Base-by-base conservation (phyloP, 2,797 vertebrate species). In the Crocodylus rhombifer region DNA sequence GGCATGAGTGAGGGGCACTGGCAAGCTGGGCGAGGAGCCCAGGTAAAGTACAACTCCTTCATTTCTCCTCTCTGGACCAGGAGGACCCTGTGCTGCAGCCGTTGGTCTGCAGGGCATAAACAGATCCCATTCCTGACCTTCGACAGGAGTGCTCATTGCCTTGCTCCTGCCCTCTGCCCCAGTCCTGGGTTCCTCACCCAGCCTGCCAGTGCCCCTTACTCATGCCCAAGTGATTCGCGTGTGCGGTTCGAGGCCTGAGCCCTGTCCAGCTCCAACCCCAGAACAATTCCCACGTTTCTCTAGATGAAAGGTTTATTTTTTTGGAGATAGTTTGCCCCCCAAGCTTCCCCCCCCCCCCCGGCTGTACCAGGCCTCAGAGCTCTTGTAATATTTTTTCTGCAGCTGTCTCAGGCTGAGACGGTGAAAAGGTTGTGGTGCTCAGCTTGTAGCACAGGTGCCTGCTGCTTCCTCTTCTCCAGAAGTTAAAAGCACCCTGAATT, bases 401-500 rank as follows among this genome's bases (percentile, higher is more conserved):
- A 56, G 30, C 82, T 82, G 58, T 14, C 36, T 33, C 36, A 15
- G 20, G 33, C 36, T 42, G 33, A 23, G 36, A 14, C 36, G 14
- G 65, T 5, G 55, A 57, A 7, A 51, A 51, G 42, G 42, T 51
- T 51, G 62, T 5, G 16, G 51, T 33, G 65, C 57, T n/a, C 78
- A 28, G 71, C n/a, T 28, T 4, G 63, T 26, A 64, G 42, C 42
- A 9, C 42, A 80, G 64, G n/a, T 60, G 61, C 87, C 88, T 82
- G 89, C 89, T 58, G 77, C 87, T 78, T 85, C 56, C 77, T 60
- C 83, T 62, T 81, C 75, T 78, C 75, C 76, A 58, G 87, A 87
- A 55, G 77, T 93, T 85, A 56, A 76, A 89, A 69, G 84, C 93
- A 78, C 30, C 81, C 56, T 67, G 78, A 91, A 77, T 90, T 84